Conservation (phyloP, 2,888 invertebrate species). For the Morpho achilles region DNA sequence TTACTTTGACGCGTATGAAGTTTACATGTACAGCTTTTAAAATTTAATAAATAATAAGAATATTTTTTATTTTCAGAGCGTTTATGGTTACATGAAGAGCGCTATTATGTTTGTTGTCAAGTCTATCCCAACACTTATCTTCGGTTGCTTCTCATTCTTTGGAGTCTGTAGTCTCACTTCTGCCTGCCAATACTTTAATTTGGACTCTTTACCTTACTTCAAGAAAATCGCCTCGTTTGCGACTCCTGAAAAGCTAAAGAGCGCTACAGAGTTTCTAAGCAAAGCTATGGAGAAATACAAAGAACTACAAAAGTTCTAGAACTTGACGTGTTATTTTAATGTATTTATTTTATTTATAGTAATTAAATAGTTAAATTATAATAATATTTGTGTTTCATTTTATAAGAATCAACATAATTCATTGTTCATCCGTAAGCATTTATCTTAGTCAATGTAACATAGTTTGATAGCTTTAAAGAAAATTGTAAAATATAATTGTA, state of each 20-base stretch:
- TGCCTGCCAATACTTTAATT: slow-evolving; percentile 69
- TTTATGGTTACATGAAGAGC: slow-evolving; percentile 29
- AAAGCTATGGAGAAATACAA: slow-evolving; percentile 74
- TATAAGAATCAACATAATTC: not conserved
- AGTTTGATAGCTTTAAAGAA: too few relatives aligned
- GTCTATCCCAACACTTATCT: slow-evolving; percentile 33
- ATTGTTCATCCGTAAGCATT: not conserved
- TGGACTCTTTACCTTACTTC: slow-evolving; percentile 39
- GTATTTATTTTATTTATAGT: slow-evolving; percentile 7
- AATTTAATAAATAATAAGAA: not conserved
- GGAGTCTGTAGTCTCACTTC: slow-evolving; percentile 77
- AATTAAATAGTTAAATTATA: not conserved
- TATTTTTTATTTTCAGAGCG: slow-evolving; percentile 31
- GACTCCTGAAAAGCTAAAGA: slow-evolving; percentile 71
- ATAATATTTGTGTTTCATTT: not conserved
- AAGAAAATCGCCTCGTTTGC: slow-evolving; percentile 62
- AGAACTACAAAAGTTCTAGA: slow-evolving; percentile 12
- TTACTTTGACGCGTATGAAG: too few relatives aligned
- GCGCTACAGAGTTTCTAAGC: slow-evolving; percentile 68
- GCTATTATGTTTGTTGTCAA: slow-evolving; percentile 29
- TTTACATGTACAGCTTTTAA: not conserved
- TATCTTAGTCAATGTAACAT: too few relatives aligned
- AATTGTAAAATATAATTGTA: too few relatives aligned
- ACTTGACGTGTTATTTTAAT: not conserved
- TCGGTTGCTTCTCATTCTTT: slow-evolving; percentile 40